phyloP scores from a whole-genome alignment of 2,888 invertebrate species.

The Oscheius sp. region DNA sequence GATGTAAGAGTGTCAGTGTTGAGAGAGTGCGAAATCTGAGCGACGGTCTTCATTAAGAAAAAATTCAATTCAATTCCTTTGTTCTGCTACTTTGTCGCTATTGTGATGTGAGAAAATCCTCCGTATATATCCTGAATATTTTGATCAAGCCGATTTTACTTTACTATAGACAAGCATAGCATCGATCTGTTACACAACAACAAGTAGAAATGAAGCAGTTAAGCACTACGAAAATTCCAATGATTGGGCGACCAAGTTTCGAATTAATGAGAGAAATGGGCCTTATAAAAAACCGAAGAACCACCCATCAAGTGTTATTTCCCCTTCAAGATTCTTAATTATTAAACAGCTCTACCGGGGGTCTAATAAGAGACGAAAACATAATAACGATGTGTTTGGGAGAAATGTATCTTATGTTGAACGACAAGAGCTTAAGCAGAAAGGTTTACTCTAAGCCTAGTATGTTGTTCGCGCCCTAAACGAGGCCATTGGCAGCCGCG shows the following conservation, averaged over 20 bases:
- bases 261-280: not conserved
- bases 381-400: too few relatives aligned
- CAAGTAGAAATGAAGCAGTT: too few relatives aligned
- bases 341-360: not conserved
- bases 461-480: conserved; percentile 28
- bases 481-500: not conserved
- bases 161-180: too few relatives aligned
- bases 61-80: not conserved
- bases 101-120: too few relatives aligned
- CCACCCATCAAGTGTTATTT: not conserved
- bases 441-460: conserved; percentile 17
- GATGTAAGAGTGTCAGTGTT: conserved; percentile 3
- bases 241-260: not conserved
- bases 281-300: not conserved
- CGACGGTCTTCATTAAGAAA: conserved; percentile 10
- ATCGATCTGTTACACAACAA: too few relatives aligned
- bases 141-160: too few relatives aligned
- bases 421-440: conserved; percentile 20
- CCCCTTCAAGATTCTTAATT: conserved; percentile 7
- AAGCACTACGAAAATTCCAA: conserved; percentile 19
- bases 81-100: not conserved
- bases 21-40: conserved; percentile 10
- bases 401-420: conserved; percentile 8
- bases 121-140: too few relatives aligned
- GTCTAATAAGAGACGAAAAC: too few relatives aligned